A percentile compares a stretch with the other conserved stretches of the same genome.
These are phyloP conservation scores for Siniperca chuatsi DNA, from an alignment of 2,113 vertebrate species.

Conservation along the genomic window DNA sequence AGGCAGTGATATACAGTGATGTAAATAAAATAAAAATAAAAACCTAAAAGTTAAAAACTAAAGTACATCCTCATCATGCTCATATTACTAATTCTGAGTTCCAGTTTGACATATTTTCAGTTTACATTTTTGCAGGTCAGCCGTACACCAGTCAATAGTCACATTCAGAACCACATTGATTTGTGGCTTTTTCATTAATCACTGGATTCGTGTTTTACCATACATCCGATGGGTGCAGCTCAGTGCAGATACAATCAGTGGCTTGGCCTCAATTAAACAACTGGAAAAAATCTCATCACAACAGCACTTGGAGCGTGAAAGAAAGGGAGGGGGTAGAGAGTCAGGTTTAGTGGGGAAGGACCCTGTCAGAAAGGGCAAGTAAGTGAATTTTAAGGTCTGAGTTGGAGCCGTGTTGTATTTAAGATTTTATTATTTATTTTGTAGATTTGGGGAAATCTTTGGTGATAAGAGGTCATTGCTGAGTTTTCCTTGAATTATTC, in stretches of 20 bases:
- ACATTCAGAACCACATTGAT: conserved; percentile 50
- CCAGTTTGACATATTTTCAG: neutral
- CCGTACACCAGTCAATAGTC: conserved; percentile 27
- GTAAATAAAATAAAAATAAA: too few species aligned
- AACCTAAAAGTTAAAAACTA: too few species aligned
- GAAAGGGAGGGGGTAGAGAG: neutral
- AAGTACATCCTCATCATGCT: neutral
- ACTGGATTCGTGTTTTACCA: conserved; percentile 27
- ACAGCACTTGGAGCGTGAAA: conserved; percentile 24
- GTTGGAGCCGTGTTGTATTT: neutral
- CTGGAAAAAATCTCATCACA: conserved; percentile 31
- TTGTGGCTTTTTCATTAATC: conserved; percentile 46
- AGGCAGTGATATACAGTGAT: neutral
- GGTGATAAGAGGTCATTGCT: neutral
- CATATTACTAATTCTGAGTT: neutral
- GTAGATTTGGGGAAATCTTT: neutral
- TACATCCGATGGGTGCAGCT: conserved; percentile 4
- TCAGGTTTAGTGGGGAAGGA: neutral
- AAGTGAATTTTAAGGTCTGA: neutral
- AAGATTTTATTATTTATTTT: neutral
- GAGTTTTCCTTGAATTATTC: neutral
- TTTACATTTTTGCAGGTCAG: conserved; percentile 28
- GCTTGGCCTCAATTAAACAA: conserved; percentile 40
- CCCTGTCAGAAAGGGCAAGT: neutral
- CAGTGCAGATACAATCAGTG: conserved; percentile 10